Evolutionary conservation across 2,888 invertebrate species (phyloP).

Genomic region (Pseudococcus longispinus): DNA sequence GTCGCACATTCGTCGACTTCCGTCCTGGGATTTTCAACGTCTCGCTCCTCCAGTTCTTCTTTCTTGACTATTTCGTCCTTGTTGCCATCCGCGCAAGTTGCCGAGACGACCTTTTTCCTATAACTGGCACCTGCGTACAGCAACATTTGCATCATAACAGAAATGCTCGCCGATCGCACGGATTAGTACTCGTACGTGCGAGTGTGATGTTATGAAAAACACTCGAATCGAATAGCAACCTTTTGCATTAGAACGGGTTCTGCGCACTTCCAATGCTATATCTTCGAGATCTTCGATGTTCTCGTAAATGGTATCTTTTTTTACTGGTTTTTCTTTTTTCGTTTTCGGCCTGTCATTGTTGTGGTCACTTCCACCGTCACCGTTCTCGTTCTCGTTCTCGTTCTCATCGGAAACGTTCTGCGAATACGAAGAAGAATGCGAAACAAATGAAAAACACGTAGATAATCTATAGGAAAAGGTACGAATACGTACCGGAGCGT

Average conservation of each 20-base stretch:
- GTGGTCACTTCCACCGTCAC: neutral
- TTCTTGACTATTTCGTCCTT: slow-evolving; percentile 1
- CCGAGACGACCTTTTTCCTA: neutral
- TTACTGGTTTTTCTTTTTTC: neutral
- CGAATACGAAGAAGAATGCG: neutral
- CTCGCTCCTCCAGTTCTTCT: slow-evolving; percentile 18
- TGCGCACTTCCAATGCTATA: slow-evolving; percentile 1
- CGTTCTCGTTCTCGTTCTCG: neutral
- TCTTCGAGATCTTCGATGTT: slow-evolving; percentile 22
- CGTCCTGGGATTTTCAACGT: neutral
- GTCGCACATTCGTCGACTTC: neutral
- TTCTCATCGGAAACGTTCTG: neutral
- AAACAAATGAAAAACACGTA: neutral
- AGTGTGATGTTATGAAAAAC: neutral
- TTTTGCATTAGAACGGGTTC: slow-evolving; percentile 38
- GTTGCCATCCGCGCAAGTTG: neutral
- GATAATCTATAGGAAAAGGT: too few relatives aligned
- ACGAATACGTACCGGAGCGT: neutral
- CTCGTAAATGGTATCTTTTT: neutral
- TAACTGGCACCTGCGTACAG: neutral
- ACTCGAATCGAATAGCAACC: neutral
- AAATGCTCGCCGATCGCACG: neutral
- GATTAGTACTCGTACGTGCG: too few relatives aligned
- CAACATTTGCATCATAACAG: neutral
- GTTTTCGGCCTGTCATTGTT: neutral